Percentiles rank a stretch among this genome's conserved stretches.
Evolutionary conservation across 2,888 invertebrate genomes (phyloP).

Genomic region (Notodonta ziczac): DNA sequence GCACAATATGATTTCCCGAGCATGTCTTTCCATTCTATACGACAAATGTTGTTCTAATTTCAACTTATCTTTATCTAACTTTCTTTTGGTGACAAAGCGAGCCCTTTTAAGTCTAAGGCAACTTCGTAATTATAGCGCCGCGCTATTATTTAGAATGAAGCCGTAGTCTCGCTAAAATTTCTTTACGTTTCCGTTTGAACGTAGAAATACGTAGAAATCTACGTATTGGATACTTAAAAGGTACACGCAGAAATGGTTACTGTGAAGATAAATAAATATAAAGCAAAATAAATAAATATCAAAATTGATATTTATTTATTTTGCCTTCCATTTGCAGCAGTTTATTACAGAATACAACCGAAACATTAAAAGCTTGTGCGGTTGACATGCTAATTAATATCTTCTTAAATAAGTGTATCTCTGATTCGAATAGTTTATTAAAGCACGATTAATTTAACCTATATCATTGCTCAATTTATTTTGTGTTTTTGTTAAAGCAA

Average conservation of each 20-base stretch:
- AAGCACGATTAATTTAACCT: no score
- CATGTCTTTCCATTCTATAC: background rate
- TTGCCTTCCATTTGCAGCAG: no score
- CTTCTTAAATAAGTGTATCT: background rate
- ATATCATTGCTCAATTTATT: no score
- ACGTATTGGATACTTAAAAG: no score
- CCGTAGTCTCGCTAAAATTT: slow-evolving; percentile 22
- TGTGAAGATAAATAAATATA: no score
- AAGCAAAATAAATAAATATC: no score
- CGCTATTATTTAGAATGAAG: slow-evolving; percentile 25
- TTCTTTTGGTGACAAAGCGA: background rate
- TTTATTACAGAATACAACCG: no score
- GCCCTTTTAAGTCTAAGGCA: slow-evolving; percentile 18
- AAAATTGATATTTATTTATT: no score
- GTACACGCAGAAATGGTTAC: no score
- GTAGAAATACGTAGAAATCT: no score
- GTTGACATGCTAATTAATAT: background rate
- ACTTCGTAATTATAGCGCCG: slow-evolving; percentile 11
- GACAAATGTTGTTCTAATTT: background rate
- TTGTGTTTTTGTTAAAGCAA: slow-evolving; percentile 5
- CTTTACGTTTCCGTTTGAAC: slow-evolving; percentile 29
- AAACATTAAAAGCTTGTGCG: background rate
- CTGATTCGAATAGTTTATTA: no score
- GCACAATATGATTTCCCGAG: background rate
- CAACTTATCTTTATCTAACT: no score